Evolutionary conservation across 92 coral and sea anemone genomes (phyloP).

Genomic region (Heteractis magnifica): DNA sequence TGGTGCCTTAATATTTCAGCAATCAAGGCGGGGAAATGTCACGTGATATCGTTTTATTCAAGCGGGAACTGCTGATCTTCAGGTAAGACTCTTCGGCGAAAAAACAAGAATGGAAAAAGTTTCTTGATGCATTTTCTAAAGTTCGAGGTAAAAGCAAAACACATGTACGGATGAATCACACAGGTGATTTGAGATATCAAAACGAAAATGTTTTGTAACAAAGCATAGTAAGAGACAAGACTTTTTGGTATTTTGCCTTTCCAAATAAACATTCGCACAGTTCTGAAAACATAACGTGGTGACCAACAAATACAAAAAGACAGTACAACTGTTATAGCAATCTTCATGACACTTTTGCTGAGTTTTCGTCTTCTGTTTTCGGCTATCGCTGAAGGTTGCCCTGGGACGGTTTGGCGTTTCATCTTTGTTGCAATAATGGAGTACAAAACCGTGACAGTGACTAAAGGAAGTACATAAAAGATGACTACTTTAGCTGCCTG

Average conservation of each 20-base stretch:
- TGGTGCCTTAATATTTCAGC: too few species aligned
- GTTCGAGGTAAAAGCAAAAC: background rate
- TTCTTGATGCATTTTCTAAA: background rate
- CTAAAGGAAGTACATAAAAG: background rate
- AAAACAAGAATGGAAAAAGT: background rate
- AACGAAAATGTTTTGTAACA: background rate
- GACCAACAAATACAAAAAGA: constrained; percentile 9
- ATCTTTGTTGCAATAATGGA: background rate
- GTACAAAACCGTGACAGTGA: background rate
- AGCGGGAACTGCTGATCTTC: background rate
- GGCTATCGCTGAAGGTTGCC: background rate
- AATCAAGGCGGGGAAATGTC: constrained; percentile 1
- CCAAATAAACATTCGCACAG: background rate
- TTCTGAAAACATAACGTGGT: background rate
- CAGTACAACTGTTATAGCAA: background rate
- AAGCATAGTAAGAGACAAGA: background rate
- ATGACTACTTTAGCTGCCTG: background rate
- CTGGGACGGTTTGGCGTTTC: constrained; percentile 12
- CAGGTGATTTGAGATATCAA: background rate
- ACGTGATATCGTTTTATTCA: background rate
- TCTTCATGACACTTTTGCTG: background rate
- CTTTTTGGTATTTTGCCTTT: background rate
- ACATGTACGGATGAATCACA: background rate
- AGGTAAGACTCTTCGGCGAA: background rate
- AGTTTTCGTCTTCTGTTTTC: background rate